These are phyloP conservation scores for Epinephelus malabaricus DNA, from an alignment of 2,797 vertebrate species.

Conservation along the genomic window DNA sequence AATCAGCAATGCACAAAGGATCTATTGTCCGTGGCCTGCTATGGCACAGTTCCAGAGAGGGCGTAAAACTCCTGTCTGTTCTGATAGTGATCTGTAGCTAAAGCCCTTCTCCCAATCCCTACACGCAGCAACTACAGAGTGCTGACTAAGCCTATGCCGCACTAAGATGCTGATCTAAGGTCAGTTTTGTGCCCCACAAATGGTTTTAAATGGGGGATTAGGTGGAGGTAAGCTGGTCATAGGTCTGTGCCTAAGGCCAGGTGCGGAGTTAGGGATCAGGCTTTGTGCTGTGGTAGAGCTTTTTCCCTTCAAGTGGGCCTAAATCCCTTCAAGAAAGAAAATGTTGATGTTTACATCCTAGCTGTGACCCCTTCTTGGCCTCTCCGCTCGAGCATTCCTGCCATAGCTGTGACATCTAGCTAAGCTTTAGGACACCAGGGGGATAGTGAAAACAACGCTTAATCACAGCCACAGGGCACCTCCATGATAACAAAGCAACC, in stretches of 20 bases:
- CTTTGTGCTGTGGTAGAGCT: constrained; percentile 76
- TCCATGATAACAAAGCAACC: constrained; percentile 83
- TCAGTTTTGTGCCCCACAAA: constrained; percentile 72
- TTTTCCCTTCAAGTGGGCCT: constrained; percentile 81
- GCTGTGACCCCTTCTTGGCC: constrained; percentile 84
- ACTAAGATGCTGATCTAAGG: constrained; percentile 78
- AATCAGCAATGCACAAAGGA: constrained; percentile 80
- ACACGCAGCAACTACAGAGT: constrained; percentile 71
- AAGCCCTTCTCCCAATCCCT: constrained; percentile 75
- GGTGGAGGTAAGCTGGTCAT: constrained; percentile 67
- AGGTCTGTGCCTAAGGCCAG: constrained; percentile 81
- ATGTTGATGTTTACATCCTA: constrained; percentile 89
- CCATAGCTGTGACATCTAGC: constrained; percentile 88
- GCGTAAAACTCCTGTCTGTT: constrained; percentile 81
- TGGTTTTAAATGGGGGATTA: constrained; percentile 78
- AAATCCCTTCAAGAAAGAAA: constrained; percentile 87
- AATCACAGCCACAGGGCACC: constrained; percentile 86
- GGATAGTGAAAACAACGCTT: constrained; percentile 84
- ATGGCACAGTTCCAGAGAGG: constrained; percentile 80
- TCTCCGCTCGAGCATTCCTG: constrained; percentile 84
- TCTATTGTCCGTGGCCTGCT: constrained; percentile 70
- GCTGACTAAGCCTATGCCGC: constrained; percentile 71
- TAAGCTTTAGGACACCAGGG: constrained; percentile 84
- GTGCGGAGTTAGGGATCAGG: constrained; percentile 79
- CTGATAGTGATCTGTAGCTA: constrained; percentile 85